phyloP scores from a whole-genome alignment of 2,113 vertebrate species.

The Gnathonemus echidnorhynchus region DNA sequence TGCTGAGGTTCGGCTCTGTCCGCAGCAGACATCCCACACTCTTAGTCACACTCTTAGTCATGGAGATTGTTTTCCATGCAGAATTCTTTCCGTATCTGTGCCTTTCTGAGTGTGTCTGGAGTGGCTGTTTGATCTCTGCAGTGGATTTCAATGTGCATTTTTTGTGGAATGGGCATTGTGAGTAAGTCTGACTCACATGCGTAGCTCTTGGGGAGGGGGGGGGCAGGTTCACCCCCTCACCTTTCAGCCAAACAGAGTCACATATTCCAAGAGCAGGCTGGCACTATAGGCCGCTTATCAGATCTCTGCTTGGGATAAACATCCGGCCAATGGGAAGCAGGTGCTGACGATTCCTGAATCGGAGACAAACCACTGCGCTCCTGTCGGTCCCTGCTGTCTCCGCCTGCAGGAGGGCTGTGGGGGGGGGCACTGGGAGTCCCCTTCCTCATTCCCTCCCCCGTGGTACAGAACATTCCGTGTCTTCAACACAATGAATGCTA shows the following conservation, averaged over 20 bases:
- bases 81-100: not conserved
- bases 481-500: not conserved
- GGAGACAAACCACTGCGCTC: not conserved
- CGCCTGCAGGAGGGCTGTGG: not conserved
- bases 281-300: constrained; percentile 39
- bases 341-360: constrained; percentile 26
- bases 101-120: no score
- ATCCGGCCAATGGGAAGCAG: constrained; percentile 49
- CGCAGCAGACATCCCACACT: not conserved
- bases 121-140: not conserved
- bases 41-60: constrained; percentile 11
- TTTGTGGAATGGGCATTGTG: not conserved
- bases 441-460: not conserved
- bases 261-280: not conserved
- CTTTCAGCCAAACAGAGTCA: not conserved
- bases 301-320: constrained; percentile 53
- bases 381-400: not conserved
- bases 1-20: not conserved
- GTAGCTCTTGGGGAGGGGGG: not conserved
- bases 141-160: not conserved
- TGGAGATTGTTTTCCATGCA: not conserved
- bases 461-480: not conserved
- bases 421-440: not conserved
- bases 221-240: not conserved
- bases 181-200: not conserved